Base-by-base conservation (phyloP, 2,113 vertebrate genomes). In the Triplophysa siluroides region DNA sequence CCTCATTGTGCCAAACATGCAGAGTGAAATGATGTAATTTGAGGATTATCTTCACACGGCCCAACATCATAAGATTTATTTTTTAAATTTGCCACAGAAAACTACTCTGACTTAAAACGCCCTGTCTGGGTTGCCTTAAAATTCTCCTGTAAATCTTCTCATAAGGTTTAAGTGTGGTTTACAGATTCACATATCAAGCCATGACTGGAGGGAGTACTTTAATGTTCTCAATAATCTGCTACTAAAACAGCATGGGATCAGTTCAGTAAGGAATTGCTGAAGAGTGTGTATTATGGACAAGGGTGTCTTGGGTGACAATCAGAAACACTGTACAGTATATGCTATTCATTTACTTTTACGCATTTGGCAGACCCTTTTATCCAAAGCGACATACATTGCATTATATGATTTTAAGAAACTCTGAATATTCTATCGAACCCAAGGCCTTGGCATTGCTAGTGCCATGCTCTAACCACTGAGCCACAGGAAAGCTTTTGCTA, bases 101-200 rank as follows among this genome's bases (percentile, higher is more conserved):
- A 61, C 38, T 45, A 63, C 72, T 18, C 24, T 60, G 54, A 41
- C 26, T 60, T 60, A 41, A 58, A 73, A 10, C 21, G 2, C 1
- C 16, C 16, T 61, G 33, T 18, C 33, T 74, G 54, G 7, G 56
- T 58, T 41, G 26, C 70, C 29, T 38, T 60, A n/a, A 16, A 56
- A 33, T 58, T 58, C 29, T 60, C 6, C 52, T 38, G 70, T 58
- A 23, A 73, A 73, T 73, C 70, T 52, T 63, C 38, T 50, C 18
- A 29, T 76, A 41, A 76, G 73, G 41, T 76, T n/a, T 13, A 43
- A 76, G 58, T 76, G 58, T 63, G 41, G 45, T 76, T 63, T 47
- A 38, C 58, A 76, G 21, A 63, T 29, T 47, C 73, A 45, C 23
- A 76, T 63, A 63, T 63, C 58, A 63, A 76, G 60, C 43, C 38